Percentiles rank a stretch among this genome's conserved stretches.
phyloP scores from a whole-genome alignment of 2,113 vertebrate genomes.

The Callospermophilus lateralis region DNA sequence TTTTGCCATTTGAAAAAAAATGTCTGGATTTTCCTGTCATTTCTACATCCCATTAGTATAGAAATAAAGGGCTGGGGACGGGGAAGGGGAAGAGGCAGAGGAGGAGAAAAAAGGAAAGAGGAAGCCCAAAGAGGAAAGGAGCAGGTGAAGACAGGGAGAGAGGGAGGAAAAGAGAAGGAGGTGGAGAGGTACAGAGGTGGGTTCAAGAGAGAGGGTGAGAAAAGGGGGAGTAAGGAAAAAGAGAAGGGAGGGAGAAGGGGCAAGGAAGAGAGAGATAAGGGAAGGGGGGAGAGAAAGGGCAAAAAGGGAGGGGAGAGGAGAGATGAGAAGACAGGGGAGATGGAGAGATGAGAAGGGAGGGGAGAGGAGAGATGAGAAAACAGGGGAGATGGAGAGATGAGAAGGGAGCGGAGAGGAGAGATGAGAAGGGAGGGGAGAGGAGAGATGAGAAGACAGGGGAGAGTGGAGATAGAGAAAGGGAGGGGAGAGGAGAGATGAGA shows the following conservation, averaged over 20 bases:
- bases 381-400: too few species aligned
- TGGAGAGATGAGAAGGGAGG: too few species aligned
- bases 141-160: too few species aligned
- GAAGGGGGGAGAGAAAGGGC: fast-evolving
- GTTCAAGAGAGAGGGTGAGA: not conserved
- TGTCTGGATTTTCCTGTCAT: conserved; percentile 41
- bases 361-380: not conserved
- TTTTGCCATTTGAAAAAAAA: not conserved
- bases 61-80: not conserved
- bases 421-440: too few species aligned
- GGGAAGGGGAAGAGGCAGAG: not conserved
- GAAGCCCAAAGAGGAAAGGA: not conserved
- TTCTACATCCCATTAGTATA: not conserved
- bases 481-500: too few species aligned
- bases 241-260: too few species aligned
- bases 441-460: too few species aligned
- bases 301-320: not conserved
- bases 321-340: too few species aligned
- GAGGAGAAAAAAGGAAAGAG: not conserved
- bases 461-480: too few species aligned
- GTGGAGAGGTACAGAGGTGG: not conserved
- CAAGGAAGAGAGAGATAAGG: too few species aligned
- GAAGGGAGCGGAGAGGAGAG: too few species aligned
- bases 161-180: not conserved
- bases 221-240: too few species aligned